Percentiles rank a stretch among this genome's conserved stretches.
These are phyloP conservation scores for Monodelphis domestica DNA, from an alignment of 2,797 vertebrate genomes.

Conservation along the genomic window DNA sequence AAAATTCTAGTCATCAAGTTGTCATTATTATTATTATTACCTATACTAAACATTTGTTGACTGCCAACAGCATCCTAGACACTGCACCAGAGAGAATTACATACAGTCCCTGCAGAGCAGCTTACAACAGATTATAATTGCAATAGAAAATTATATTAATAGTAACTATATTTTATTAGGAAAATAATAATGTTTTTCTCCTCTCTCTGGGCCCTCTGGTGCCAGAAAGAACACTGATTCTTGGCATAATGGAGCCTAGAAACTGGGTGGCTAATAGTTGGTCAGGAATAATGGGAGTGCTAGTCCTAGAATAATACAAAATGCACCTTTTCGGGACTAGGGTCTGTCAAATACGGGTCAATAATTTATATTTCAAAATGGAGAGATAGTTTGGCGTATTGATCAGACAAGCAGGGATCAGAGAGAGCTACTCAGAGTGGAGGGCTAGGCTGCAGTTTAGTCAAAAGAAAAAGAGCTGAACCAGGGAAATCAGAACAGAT, in stretches of 20 bases:
- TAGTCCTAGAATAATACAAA: not conserved
- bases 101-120: conserved; percentile 55
- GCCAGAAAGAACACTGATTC: conserved; percentile 23
- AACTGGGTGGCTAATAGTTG: conserved; percentile 9
- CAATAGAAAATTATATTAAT: conserved; percentile 67
- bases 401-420: not conserved
- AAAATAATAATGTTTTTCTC: conserved; percentile 65
- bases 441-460: not conserved
- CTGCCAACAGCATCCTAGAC: conserved; percentile 63
- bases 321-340: not conserved
- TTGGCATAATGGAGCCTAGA: conserved; percentile 3
- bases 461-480: not conserved
- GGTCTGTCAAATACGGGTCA: not conserved
- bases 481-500: not conserved
- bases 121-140: conserved; percentile 67
- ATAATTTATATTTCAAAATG: not conserved
- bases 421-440: not conserved
- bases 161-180: conserved; percentile 68
- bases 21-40: conserved; percentile 70
- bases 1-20: conserved; percentile 64
- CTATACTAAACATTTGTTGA: conserved; percentile 51
- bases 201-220: conserved; percentile 50
- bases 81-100: conserved; percentile 54
- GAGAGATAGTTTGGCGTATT: not conserved
- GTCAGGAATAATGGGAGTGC: not conserved